Percentiles rank a stretch among this genome's conserved stretches.
These are phyloP conservation scores for Discoglossus pictus DNA, from an alignment of 2,797 vertebrate species.

Conservation along the genomic window DNA sequence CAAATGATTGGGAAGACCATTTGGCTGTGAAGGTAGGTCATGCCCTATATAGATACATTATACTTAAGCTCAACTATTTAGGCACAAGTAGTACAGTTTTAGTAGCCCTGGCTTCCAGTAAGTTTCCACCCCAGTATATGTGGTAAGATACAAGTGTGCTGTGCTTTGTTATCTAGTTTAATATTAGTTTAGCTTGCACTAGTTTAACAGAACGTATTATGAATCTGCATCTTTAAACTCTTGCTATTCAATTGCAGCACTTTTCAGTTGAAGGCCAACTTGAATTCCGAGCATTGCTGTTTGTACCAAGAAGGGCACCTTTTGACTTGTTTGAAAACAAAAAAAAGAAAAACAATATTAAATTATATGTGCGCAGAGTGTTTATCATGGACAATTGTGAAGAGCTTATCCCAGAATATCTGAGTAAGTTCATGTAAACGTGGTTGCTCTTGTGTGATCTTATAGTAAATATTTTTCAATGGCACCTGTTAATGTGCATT, in stretches of 20 bases:
- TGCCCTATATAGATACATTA: background rate
- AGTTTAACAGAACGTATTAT: no score
- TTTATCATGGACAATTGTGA: slow-evolving; percentile 99
- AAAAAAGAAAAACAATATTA: slow-evolving; percentile 93
- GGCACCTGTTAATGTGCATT: no score
- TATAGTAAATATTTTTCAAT: accelerated
- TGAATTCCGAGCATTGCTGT: slow-evolving; percentile 88
- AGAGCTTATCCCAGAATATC: slow-evolving; percentile 92
- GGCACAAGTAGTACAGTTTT: no score
- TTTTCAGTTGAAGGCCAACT: slow-evolving; percentile 92
- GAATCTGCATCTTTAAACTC: background rate
- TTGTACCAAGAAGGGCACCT: slow-evolving; percentile 83
- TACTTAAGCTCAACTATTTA: no score
- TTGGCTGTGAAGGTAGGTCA: slow-evolving; percentile 84
- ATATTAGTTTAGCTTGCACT: background rate
- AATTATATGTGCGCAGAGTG: slow-evolving; percentile 91
- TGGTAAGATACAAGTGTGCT: no score
- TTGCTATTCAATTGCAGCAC: slow-evolving; percentile 60
- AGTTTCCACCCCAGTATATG: no score
- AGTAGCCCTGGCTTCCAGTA: no score
- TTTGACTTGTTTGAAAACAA: slow-evolving; percentile 92
- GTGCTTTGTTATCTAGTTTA: background rate
- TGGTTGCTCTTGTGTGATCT: no score
- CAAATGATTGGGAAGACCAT: slow-evolving; percentile 97
- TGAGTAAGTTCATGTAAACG: slow-evolving; percentile 95